Evolutionary conservation across 2,888 invertebrate species (phyloP), one percentile per base, ranked within the genome.

Genomic region (Phortica okadai): DNA sequence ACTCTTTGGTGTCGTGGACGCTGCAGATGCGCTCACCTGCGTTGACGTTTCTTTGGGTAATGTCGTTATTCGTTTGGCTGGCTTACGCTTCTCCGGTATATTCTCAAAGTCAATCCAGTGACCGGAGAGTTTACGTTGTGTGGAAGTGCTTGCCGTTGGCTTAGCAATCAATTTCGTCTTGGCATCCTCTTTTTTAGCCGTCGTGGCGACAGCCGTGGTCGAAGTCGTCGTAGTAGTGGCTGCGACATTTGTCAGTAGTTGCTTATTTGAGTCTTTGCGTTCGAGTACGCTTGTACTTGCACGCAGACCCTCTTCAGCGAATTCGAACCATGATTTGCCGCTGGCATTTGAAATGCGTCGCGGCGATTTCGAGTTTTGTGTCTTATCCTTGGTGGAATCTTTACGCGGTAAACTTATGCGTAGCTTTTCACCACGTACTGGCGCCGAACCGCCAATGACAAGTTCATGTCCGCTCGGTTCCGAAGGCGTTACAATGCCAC

Each of bases 81-180:
- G 94, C 91, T 96, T 96, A 75, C 96, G 93, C 82, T 95, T 94
- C 91, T 97, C 97, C 0, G 97, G 96, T 77, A 97, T 95, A 87
- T 97, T 96, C 89, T 96, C 96, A 89, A 97, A 97, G 90, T 96
- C 96, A 79, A 97, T 95, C 97, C 97, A 97, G 83, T 95, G 95
- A 0, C 92, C 92, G 25, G 90, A 91, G 45, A 89, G 84, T 74
- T 91, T 91, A 70, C 90, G 83, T 78, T 90, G 86, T n/a, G 89
- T 87, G 33, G 84, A 91, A 81, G 78, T 90, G 90, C 74, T 86
- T 16, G 54, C 75, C 74, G 78, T 82, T 2, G 81, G 75, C 58
- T 85, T 82, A 21, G 73, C 70, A 33, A 64, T 72, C 8, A 73
- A n/a, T 67, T 75, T 75, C 54, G 73, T 72, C 56, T 64, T 67